Evolutionary conservation across 2,113 vertebrate genomes (phyloP).

Genomic region (Neodon shergylaensis): DNA sequence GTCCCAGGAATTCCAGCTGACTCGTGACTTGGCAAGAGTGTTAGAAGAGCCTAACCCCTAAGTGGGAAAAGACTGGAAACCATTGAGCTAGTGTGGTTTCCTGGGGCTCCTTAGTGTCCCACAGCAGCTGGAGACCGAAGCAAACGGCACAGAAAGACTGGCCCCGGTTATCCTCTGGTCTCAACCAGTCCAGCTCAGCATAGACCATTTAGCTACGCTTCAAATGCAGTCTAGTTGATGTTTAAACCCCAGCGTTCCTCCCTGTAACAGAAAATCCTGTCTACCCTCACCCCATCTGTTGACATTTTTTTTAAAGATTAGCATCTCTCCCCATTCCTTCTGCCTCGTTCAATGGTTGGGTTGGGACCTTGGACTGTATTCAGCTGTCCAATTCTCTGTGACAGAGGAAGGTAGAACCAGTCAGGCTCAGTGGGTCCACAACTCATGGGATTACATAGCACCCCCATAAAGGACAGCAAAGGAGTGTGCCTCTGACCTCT

Average conservation of each 20-base stretch:
- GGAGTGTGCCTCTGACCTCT: background rate
- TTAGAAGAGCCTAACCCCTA: background rate
- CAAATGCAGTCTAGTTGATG: slow-evolving; percentile 52
- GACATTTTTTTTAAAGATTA: background rate
- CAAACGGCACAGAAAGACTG: background rate
- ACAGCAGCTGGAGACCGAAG: background rate
- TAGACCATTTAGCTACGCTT: background rate
- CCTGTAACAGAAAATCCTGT: slow-evolving; percentile 51
- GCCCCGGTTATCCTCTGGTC: background rate
- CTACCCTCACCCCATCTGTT: background rate
- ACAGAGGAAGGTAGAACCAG: background rate
- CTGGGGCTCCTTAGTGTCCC: background rate
- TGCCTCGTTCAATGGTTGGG: background rate
- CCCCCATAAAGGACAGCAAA: background rate
- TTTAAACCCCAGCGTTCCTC: slow-evolving; percentile 72
- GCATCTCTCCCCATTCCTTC: background rate
- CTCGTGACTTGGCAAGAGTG: background rate
- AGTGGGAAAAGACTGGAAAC: background rate
- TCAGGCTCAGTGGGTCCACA: background rate
- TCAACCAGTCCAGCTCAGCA: slow-evolving; percentile 47
- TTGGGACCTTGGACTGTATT: background rate
- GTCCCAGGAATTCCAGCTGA: background rate
- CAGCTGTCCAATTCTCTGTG: background rate
- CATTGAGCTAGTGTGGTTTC: background rate
- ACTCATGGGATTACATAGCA: background rate